A percentile compares a stretch with the other conserved stretches of the same genome.
phyloP scores from a whole-genome alignment of 2,113 vertebrate species.

The Forbesichthys agassizii region DNA sequence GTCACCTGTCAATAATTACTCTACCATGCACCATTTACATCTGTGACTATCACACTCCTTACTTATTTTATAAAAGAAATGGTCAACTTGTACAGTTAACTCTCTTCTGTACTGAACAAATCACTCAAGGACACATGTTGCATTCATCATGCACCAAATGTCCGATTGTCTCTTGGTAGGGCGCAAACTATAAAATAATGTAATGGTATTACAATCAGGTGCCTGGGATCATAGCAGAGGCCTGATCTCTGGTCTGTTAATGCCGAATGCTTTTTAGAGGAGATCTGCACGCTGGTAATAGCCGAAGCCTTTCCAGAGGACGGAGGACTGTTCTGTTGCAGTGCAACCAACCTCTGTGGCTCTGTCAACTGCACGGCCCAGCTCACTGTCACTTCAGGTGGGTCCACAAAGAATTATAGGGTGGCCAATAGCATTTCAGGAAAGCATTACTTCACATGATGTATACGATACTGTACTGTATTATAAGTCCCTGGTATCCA shows the following conservation, averaged over 20 bases:
- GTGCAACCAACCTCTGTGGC: slow-evolving; percentile 84
- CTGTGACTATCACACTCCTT: slow-evolving; percentile 6
- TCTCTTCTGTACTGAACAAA: background rate
- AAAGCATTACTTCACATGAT: too few relatives aligned
- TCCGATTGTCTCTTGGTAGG: background rate
- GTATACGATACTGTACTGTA: background rate
- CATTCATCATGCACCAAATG: background rate
- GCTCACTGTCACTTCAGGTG: slow-evolving; percentile 86
- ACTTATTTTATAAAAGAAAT: slow-evolving; percentile 25
- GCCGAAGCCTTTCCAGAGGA: slow-evolving; percentile 97
- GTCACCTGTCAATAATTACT: slow-evolving; percentile 45
- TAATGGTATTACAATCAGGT: background rate
- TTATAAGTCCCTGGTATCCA: background rate
- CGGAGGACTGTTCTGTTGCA: slow-evolving; percentile 89
- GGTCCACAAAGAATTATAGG: background rate
- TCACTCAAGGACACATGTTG: background rate
- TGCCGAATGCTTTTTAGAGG: slow-evolving; percentile 77
- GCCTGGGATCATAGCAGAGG: background rate
- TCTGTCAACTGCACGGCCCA: slow-evolving; percentile 84
- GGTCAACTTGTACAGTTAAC: background rate
- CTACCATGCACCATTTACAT: slow-evolving; percentile 10
- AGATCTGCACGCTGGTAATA: slow-evolving; percentile 97
- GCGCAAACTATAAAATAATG: background rate
- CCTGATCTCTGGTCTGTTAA: background rate
- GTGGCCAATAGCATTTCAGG: background rate